Conservation (phyloP, 2,797 vertebrate genomes). For the Taenioides sp. region DNA sequence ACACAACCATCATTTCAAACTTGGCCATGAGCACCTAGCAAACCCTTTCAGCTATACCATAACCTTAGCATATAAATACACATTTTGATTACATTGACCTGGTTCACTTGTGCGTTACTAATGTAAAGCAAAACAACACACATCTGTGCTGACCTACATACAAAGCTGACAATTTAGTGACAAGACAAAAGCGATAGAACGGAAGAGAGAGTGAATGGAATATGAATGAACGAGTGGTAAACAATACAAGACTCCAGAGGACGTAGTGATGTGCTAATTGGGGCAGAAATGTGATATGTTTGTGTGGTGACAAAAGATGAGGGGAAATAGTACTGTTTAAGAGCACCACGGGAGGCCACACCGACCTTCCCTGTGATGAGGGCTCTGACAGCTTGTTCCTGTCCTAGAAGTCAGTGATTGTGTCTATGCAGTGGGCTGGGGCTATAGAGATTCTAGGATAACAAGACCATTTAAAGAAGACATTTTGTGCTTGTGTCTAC, state of each 20-base stretch:
- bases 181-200: conserved; percentile 16
- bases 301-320: conserved; percentile 25
- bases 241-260: conserved; percentile 33
- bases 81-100: neutral
- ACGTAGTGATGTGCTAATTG: conserved; percentile 40
- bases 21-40: too few relatives aligned
- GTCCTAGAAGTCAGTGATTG: neutral
- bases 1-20: too few relatives aligned
- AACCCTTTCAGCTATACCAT: neutral
- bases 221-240: conserved; percentile 9
- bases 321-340: conserved; percentile 30
- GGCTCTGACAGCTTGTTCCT: neutral
- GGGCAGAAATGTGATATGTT: conserved; percentile 35
- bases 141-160: conserved; percentile 28
- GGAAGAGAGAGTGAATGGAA: neutral
- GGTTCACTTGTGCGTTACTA: neutral
- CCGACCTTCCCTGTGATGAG: conserved; percentile 4
- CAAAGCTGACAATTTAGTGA: conserved; percentile 7
- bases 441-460: too few relatives aligned
- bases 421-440: too few relatives aligned
- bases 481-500: too few relatives aligned
- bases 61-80: neutral
- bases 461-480: too few relatives aligned
- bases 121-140: conserved; percentile 7
- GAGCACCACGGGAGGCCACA: conserved; percentile 20